Evolutionary conservation across 2,888 invertebrate species (phyloP).

Genomic region (Galerucella pusilla): DNA sequence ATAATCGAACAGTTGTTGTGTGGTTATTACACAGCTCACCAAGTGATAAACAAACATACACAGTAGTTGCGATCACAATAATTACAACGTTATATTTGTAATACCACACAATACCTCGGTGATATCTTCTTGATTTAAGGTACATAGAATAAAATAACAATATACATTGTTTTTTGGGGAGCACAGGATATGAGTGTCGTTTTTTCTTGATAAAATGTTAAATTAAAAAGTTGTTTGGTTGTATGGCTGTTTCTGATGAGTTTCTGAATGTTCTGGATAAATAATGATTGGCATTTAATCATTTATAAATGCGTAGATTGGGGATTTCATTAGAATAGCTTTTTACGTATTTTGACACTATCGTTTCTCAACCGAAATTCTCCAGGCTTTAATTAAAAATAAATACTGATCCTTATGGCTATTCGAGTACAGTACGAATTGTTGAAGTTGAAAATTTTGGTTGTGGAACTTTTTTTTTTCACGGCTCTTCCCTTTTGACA

Average conservation of each 20-base stretch:
- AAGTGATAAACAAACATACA: conserved; percentile 62
- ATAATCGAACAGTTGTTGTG: conserved; percentile 55
- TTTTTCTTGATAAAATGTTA: neutral
- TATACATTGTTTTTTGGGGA: neutral
- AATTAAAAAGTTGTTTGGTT: neutral
- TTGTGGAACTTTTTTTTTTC: too few relatives aligned
- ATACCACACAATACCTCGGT: conserved; percentile 26
- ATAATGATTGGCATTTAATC: neutral
- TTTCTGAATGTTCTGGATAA: neutral
- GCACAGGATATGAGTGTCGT: neutral
- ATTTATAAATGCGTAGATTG: neutral
- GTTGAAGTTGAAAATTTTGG: too few relatives aligned
- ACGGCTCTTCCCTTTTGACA: too few relatives aligned
- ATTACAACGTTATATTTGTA: conserved; percentile 46
- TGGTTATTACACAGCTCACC: conserved; percentile 61
- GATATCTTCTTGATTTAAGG: conserved; percentile 10
- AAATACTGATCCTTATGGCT: too few relatives aligned
- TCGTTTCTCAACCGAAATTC: too few relatives aligned
- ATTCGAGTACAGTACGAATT: too few relatives aligned
- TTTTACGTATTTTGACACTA: neutral
- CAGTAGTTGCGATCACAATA: conserved; percentile 55
- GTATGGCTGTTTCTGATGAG: neutral
- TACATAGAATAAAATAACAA: conserved; percentile 8
- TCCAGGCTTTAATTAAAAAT: too few relatives aligned
- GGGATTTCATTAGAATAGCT: neutral